Base-by-base conservation (phyloP, 2,888 invertebrate species). In the Hoplodrina ambigua region DNA sequence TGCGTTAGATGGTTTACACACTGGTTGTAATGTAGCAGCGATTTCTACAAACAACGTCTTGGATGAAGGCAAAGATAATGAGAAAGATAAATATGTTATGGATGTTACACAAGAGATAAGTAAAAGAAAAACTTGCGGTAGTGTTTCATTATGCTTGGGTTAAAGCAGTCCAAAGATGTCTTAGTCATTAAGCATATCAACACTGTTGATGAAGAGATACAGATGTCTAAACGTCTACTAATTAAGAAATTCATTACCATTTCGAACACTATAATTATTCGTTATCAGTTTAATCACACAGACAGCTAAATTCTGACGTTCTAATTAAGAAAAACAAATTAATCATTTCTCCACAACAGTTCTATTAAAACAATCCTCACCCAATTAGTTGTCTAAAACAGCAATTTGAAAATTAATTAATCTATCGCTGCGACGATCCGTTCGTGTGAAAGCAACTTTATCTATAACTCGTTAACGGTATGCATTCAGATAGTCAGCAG, bases 391-490 rank as follows among this genome's bases (percentile, higher is more conserved):
- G 55, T 67, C 52, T 78, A 72, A 77, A 72, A 65, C 53, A 69
- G 61, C 62, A 68, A 72, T 77, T 77, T 54, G 59, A 78, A 78
- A 75, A 76, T 76, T 80, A 84, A 85, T 84, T 83, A 77, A 81
- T 73, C 62, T 66, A 85, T 81, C 82, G 68, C 58, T 60, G 75
- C 70, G 75, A 69, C 71, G 50, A 56, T 65, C 67, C 62, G 60
- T 65, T 69, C 72, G 85, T 84, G 84, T 84, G 84, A 85, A 83
- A 81, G 82, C 66, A 63, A 76, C 83, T 85, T 83, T 83, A 85
- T 86, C 87, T 87, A 89, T 89, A 88, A 87, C 88, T 89, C 84
- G 89, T 88, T 93, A 94, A 93, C 93, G 91, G 93, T 92, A 86
- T 88, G 87, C 88, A 88, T 90, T 89, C 85, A 87, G 90, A 90